Evolutionary conservation across 2,797 vertebrate species (phyloP).

Genomic region (Anguilla megastoma): DNA sequence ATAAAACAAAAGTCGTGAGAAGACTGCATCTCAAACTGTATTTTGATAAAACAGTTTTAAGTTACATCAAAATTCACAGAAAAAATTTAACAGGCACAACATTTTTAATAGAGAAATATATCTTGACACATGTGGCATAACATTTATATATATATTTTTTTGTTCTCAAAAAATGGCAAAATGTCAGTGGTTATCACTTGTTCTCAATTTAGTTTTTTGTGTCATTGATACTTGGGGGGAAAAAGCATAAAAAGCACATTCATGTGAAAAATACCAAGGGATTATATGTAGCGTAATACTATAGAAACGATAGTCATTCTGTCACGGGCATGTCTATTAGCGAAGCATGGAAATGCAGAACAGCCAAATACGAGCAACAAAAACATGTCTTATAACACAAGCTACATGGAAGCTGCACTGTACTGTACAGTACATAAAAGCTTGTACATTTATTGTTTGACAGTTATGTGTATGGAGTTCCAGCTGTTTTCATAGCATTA

Average conservation of each 20-base stretch:
- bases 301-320: background rate
- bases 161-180: conserved; percentile 3
- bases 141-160: conserved; percentile 14
- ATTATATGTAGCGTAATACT: conserved; percentile 7
- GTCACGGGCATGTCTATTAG: background rate
- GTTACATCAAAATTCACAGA: conserved; percentile 37
- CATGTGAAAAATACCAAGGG: background rate
- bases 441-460: background rate
- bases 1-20: background rate
- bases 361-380: conserved; percentile 3
- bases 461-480: background rate
- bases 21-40: conserved; percentile 16
- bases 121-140: conserved; percentile 18
- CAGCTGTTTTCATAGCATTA: background rate
- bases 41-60: conserved; percentile 27
- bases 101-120: conserved; percentile 29
- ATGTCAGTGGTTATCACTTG: background rate
- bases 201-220: background rate
- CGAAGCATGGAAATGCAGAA: background rate
- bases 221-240: background rate
- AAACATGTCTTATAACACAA: background rate
- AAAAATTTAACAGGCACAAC: conserved; percentile 15
- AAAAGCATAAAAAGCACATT: conserved; percentile 23
- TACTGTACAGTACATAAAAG: background rate
- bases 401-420: background rate